Evolutionary conservation across 2,888 invertebrate species (phyloP).

Genomic region (Neoitamus cyanurus): DNA sequence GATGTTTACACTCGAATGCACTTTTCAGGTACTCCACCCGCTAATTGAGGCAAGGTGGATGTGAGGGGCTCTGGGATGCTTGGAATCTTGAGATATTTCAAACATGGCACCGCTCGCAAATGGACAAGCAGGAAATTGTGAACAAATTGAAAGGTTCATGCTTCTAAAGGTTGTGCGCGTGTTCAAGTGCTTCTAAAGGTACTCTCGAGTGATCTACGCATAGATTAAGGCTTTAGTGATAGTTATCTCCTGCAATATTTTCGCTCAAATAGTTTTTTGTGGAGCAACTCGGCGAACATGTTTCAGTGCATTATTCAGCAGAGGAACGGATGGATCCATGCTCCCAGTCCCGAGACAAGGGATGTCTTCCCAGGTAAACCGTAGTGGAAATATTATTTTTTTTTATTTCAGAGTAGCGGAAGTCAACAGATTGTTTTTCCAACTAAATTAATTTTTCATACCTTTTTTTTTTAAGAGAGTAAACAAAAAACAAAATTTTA

Average conservation of each 20-base stretch:
- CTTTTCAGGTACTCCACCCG: neutral
- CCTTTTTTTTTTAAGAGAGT: too few species aligned
- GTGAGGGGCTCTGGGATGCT: neutral
- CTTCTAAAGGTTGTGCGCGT: neutral
- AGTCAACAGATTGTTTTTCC: neutral
- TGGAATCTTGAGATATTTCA: neutral
- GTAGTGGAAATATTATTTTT: neutral
- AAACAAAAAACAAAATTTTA: too few species aligned
- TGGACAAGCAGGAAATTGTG: neutral
- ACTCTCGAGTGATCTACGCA: neutral
- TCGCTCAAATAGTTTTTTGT: neutral
- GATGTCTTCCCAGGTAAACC: conserved; percentile 80
- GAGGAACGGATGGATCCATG: conserved; percentile 80
- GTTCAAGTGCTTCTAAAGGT: conserved; percentile 15
- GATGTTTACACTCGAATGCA: neutral
- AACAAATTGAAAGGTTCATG: neutral
- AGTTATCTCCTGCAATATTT: neutral
- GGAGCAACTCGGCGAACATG: conserved; percentile 66
- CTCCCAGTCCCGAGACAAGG: conserved; percentile 76
- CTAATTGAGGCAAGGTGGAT: neutral
- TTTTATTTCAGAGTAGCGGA: neutral
- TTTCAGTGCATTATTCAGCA: conserved; percentile 87
- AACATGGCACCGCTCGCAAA: neutral
- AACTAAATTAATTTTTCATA: neutral
- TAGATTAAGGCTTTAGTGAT: conserved; percentile 25